Evolutionary conservation across 2,797 vertebrate genomes (phyloP).

Genomic region (Synaphobranchus kaupii): DNA sequence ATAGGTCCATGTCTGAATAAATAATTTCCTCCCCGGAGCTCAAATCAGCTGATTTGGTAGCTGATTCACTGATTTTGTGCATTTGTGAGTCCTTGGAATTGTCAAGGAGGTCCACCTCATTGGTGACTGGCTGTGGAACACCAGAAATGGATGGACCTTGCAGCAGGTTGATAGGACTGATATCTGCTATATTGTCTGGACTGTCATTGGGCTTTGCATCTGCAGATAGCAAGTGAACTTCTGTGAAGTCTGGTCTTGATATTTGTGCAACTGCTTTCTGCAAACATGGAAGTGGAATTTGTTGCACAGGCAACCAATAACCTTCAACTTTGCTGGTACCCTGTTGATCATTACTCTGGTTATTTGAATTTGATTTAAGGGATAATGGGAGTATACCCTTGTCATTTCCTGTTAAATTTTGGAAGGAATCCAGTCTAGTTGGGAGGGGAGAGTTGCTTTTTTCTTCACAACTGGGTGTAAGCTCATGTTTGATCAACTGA

Average conservation of each 20-base stretch:
- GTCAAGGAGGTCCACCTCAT: constrained; percentile 17
- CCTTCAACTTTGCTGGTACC: background rate
- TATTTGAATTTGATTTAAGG: background rate
- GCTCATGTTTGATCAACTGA: constrained; percentile 22
- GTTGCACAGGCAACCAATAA: constrained; percentile 24
- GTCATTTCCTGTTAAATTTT: constrained; percentile 22
- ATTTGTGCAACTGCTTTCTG: constrained; percentile 33
- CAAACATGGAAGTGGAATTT: constrained; percentile 17
- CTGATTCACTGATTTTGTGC: background rate
- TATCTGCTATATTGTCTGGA: background rate
- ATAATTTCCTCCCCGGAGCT: constrained; percentile 62
- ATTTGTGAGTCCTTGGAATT: constrained; percentile 16
- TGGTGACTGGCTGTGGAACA: constrained; percentile 19
- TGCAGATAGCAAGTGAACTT: background rate
- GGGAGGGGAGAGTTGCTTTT: constrained; percentile 39
- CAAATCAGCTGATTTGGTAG: constrained; percentile 52
- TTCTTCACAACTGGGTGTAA: background rate
- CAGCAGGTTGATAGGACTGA: background rate
- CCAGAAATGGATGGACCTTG: constrained; percentile 16
- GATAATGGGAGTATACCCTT: background rate
- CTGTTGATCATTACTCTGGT: background rate
- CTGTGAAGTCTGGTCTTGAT: constrained; percentile 21
- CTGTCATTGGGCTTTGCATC: background rate
- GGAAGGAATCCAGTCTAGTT: background rate
- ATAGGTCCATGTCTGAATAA: constrained; percentile 64